phyloP scores from a whole-genome alignment of 2,113 vertebrate genomes.

The Pongo abelii region DNA sequence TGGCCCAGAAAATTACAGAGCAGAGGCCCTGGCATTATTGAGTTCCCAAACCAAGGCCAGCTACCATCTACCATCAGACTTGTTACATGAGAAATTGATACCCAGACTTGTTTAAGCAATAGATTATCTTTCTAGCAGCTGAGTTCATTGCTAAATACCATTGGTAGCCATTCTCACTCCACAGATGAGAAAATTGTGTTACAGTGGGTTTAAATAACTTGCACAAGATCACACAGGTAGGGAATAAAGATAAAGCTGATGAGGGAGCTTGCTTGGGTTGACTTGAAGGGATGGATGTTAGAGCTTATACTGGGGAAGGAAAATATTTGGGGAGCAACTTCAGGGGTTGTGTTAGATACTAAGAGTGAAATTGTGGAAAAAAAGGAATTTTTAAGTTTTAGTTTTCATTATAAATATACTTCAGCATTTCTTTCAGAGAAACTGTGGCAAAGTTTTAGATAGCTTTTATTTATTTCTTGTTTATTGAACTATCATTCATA shows the following conservation, averaged over 20 bases:
- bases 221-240: neutral
- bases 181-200: neutral
- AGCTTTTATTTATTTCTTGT: neutral
- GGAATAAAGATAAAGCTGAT: neutral
- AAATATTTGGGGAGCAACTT: neutral
- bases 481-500: neutral
- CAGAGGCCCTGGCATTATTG: neutral
- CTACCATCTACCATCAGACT: too few relatives aligned
- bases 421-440: neutral
- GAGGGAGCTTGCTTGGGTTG: neutral
- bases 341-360: neutral
- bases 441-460: neutral
- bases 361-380: neutral
- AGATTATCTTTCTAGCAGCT: neutral
- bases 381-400: neutral
- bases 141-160: neutral
- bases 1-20: neutral
- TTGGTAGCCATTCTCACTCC: neutral
- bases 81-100: neutral
- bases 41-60: neutral
- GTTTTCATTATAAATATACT: neutral
- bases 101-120: neutral
- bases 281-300: neutral
- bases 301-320: neutral
- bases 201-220: neutral